phyloP scores from a whole-genome alignment of 2,797 vertebrate genomes.

The Eremophila alpestris region DNA sequence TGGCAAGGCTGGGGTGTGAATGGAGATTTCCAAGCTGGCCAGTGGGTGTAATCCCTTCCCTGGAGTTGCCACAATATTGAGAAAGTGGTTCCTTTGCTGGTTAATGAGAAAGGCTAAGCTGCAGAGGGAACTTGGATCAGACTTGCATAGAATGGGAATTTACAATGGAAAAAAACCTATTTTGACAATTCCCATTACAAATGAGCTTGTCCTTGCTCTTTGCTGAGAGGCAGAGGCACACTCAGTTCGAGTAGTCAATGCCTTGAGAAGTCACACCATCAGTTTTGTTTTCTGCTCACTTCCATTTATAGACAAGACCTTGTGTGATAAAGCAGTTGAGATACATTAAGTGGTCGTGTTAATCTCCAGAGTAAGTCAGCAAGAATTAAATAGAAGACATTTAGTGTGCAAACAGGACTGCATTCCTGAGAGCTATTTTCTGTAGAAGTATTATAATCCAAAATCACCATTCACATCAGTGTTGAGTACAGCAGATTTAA shows the following conservation, averaged over 20 bases:
- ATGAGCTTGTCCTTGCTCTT: neutral
- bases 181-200: neutral
- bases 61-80: neutral
- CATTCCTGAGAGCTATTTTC: conserved; percentile 8
- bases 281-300: neutral
- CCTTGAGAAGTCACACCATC: neutral
- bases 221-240: neutral
- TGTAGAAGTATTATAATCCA: neutral
- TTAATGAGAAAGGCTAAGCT: conserved; percentile 39
- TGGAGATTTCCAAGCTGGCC: neutral
- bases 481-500: neutral
- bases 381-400: neutral
- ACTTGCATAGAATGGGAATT: neutral
- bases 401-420: neutral
- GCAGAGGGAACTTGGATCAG: neutral
- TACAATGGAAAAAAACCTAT: neutral
- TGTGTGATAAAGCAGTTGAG: neutral
- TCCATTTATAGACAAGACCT: neutral
- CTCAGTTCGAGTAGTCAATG: neutral
- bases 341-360: neutral
- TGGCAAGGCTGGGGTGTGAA: conserved; percentile 1
- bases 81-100: neutral
- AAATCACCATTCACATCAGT: neutral
- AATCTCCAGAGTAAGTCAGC: neutral
- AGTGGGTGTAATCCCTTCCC: conserved; percentile 43